phyloP scores from a whole-genome alignment of 2,797 vertebrate genomes.

The Rhinichthys osculus region DNA sequence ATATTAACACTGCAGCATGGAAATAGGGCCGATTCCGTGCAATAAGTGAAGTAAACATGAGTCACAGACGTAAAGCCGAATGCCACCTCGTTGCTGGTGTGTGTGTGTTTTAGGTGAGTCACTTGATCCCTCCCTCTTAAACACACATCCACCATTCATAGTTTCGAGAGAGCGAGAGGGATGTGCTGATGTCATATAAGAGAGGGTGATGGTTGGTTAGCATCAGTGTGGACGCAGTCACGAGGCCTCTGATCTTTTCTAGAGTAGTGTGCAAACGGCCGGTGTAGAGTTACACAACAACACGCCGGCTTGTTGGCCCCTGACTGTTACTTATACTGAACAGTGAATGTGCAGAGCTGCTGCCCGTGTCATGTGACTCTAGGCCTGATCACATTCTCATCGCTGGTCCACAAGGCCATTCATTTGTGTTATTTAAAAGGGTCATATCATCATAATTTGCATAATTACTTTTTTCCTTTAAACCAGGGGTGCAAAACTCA shows the following conservation, averaged over 20 bases:
- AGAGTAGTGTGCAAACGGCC: constrained; percentile 48
- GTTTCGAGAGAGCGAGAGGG: constrained; percentile 67
- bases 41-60: constrained; percentile 78
- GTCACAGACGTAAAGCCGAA: constrained; percentile 76
- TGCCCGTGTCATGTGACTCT: constrained; percentile 20
- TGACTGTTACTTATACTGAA: constrained; percentile 50
- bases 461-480: background rate
- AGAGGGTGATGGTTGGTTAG: constrained; percentile 56
- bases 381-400: constrained; percentile 8
- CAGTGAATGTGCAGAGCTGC: constrained; percentile 40
- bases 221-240: constrained; percentile 30
- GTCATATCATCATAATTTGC: background rate
- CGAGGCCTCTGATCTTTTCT: constrained; percentile 51
- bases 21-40: constrained; percentile 72
- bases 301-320: constrained; percentile 41
- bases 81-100: constrained; percentile 72
- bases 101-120: constrained; percentile 77
- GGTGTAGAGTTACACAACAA: constrained; percentile 63
- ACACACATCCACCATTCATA: constrained; percentile 45
- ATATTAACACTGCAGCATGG: constrained; percentile 70
- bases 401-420: background rate
- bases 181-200: constrained; percentile 69
- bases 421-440: too few relatives aligned
- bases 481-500: background rate
- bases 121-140: constrained; percentile 42